phyloP scores from a whole-genome alignment of 53 echinoderm and acorn worm species.

The Luidia sarsii region DNA sequence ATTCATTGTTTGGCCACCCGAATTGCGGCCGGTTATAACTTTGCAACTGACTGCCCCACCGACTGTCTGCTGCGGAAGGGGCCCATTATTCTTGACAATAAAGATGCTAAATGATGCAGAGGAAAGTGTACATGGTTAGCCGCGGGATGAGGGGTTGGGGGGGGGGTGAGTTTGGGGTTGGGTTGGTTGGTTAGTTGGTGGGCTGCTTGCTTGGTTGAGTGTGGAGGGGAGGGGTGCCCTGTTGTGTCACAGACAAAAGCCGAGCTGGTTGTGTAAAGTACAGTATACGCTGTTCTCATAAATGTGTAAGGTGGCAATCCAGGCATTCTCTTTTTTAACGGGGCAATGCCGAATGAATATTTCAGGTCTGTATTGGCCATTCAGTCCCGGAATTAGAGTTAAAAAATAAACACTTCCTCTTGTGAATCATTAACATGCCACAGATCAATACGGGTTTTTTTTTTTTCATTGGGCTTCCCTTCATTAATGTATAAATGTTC shows the following conservation, averaged over 20 bases:
- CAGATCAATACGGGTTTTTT: conserved; percentile 49
- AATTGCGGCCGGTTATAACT: no score
- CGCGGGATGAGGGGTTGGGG: no score
- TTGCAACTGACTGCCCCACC: no score
- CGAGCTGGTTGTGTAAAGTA: conserved; percentile 43
- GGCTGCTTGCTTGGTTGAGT: no score
- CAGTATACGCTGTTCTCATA: conserved; percentile 33
- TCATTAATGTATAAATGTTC: conserved; percentile 58
- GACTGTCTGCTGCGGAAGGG: no score
- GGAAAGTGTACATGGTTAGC: no score
- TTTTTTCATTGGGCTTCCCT: conserved; percentile 42
- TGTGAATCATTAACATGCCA: conserved; percentile 51
- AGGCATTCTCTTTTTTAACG: neutral
- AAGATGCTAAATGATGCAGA: conserved; percentile 46
- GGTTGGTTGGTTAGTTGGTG: no score
- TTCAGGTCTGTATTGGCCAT: conserved; percentile 21
- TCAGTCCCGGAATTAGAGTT: conserved; percentile 22
- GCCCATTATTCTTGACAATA: conserved; percentile 57
- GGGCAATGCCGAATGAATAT: conserved; percentile 48
- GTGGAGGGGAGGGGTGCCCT: no score
- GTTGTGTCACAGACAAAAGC: conserved; percentile 38
- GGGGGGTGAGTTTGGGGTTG: no score
- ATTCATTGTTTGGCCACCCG: conserved; percentile 30
- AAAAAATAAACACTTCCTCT: conserved; percentile 50
- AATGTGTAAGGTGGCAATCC: conserved; percentile 54